Evolutionary conservation across 2,113 vertebrate genomes (phyloP), one percentile per base, ranked within the genome.

Genomic region (Puffinus mauretanicus): DNA sequence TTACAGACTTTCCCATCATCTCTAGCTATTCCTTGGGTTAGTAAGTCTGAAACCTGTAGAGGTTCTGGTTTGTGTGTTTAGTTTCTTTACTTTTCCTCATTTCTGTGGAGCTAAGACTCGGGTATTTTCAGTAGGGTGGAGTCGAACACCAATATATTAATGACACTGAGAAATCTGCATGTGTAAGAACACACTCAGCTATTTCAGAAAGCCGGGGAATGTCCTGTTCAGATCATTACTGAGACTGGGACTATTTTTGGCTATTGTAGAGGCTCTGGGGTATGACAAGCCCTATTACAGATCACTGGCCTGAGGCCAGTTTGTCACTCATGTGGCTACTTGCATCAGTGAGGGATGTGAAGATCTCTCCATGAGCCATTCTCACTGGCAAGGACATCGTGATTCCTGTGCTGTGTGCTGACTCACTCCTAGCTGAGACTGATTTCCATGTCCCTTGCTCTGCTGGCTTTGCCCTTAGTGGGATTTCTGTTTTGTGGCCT

Each of bases 11-110:
- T 75, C 46, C 62, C 49, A 54, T 64, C 70, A 69, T 85, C 80
- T 86, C 46, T 94, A 92, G 62, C 54, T 96, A 90, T 84, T 88
- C 36, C 54, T 27, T 84, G 58, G 90, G 79, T 95, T 91, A 93
- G 82, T 94, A 95, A 88, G 85, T 95, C 32, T 90, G 89, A 95
- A 70, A 30, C n/a, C 25, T 71, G 20, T 26, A 78, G 61, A 71
- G 47, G 49, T 90, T 94, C 62, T 93, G 70, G 17, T 92, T 73
- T 90, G 54, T 91, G 82, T 62, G 30, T 73, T 91, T 92, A 55
- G 21, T 79, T 86, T 94, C 77, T 66, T 86, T 52, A 55, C 32
- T 86, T 20, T 58, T 81, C 15, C 42, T 94, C 15, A 5, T 78
- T 90, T 89, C 27, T 75, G 17, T 30, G 52, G 76, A 83, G 44